phyloP scores from a whole-genome alignment of 2,888 invertebrate species.

The Epinotia demarniana region DNA sequence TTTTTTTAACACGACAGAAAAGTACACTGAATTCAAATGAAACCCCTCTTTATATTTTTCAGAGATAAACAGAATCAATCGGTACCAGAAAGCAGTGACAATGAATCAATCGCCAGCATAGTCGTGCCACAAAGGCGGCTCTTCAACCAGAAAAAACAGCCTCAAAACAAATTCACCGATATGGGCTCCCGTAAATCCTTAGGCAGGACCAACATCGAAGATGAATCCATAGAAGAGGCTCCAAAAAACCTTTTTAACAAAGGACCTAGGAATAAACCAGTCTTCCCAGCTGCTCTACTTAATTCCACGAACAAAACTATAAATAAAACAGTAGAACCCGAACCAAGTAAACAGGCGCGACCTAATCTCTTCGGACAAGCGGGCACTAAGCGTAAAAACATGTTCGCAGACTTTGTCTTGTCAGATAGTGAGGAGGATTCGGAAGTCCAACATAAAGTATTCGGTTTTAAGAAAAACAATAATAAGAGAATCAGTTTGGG shows the following conservation, averaged over 20 bases:
- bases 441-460: conserved; percentile 68
- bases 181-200: conserved; percentile 62
- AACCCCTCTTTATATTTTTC: conserved; percentile 35
- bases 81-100: conserved; percentile 73
- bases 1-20: too few relatives aligned
- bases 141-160: conserved; percentile 67
- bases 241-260: conserved; percentile 66
- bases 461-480: conserved; percentile 61
- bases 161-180: conserved; percentile 60
- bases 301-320: conserved; percentile 66
- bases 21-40: not conserved
- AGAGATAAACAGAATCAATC: conserved; percentile 67
- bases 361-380: conserved; percentile 67
- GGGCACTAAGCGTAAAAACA: conserved; percentile 68
- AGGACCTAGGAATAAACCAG: conserved; percentile 57
- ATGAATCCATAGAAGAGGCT: conserved; percentile 56
- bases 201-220: conserved; percentile 55
- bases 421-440: conserved; percentile 76
- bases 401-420: conserved; percentile 70
- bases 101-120: conserved; percentile 75
- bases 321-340: conserved; percentile 64
- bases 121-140: conserved; percentile 71
- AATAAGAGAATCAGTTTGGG: conserved; percentile 52
- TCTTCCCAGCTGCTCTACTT: conserved; percentile 68
- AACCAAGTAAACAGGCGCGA: conserved; percentile 57